Evolutionary conservation across 2,113 vertebrate genomes (phyloP).

Genomic region (Polypterus senegalus): DNA sequence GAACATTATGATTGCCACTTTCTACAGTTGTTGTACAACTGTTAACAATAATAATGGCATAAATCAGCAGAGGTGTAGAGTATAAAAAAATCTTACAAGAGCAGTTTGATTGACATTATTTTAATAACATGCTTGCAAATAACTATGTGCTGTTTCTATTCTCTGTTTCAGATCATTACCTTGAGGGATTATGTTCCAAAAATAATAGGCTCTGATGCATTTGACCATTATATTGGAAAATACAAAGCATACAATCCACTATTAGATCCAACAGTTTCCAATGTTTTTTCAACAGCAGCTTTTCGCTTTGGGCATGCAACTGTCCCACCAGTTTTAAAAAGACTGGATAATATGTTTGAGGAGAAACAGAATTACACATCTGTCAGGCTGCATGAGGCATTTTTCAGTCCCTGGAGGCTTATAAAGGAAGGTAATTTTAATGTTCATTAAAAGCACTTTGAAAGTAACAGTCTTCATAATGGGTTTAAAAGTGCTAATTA

Average conservation of each 20-base stretch:
- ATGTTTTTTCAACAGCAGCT: constrained; percentile 84
- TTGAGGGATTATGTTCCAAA: constrained; percentile 82
- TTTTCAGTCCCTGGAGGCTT: constrained; percentile 88
- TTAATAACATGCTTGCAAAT: too few relatives aligned
- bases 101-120: too few relatives aligned
- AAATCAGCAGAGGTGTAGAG: too few relatives aligned
- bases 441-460: background rate
- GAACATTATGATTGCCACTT: too few relatives aligned
- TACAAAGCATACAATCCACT: constrained; percentile 65
- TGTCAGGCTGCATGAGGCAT: constrained; percentile 59
- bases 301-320: constrained; percentile 88
- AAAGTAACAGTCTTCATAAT: too few relatives aligned
- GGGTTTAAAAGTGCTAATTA: too few relatives aligned
- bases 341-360: constrained; percentile 63
- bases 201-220: constrained; percentile 67
- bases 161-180: constrained; percentile 66
- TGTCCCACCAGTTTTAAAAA: constrained; percentile 51
- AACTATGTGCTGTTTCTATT: constrained; percentile 6
- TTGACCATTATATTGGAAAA: constrained; percentile 54
- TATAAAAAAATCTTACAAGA: too few relatives aligned
- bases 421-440: constrained; percentile 67
- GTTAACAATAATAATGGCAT: too few relatives aligned
- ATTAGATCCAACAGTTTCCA: constrained; percentile 67
- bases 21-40: too few relatives aligned
- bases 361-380: constrained; percentile 49